Base-by-base conservation (phyloP, 92 coral and sea anemone species). In the Bergia puertoricense region DNA sequence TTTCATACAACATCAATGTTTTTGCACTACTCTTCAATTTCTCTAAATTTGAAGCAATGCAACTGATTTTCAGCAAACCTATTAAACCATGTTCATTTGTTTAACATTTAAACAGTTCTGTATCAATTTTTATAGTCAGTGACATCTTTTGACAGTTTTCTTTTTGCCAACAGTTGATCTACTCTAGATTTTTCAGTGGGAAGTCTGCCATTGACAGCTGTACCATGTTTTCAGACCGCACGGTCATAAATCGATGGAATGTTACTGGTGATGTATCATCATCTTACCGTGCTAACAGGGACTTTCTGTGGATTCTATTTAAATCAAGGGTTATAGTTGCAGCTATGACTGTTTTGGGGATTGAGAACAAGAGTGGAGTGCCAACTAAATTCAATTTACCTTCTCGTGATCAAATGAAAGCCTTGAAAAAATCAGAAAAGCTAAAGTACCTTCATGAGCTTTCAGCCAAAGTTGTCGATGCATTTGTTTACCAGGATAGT, bases 191-290 rank as follows among this genome's bases (percentile, higher is more conserved):
- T 77, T 93, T 65, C 78, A 93, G 85, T 77, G 90, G 90, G 39
- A 90, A 90, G 59, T 88, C 95, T 40, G 91, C 82, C 71, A 85
- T 22, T 1, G 95, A 93, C 46, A 78, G 69, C 44, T 89, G 92
- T 75, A 93, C 93, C 39, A 18, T 91, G 86, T 93, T 88, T 82
- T 43, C 95, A 79, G 93, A 93, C 76, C 84, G 93, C 8, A 91
- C 90, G 4, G 72, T 93, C 2, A 86, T 93, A 14, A 93, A 93
- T 75, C 16, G 91, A 54, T 39, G 95, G 18, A 93, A 91, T 91
- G 95, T 93, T 16, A 89, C 92, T 23, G 85, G 91, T 67, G 93
- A 93, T 23, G 76, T 88, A 37, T 78, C 89, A 41, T 84, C 95
- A n/a, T 83, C 95, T 13, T 89, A 91, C 82, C 78, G 92, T 45